Evolutionary conservation across 2,888 invertebrate species (phyloP), one percentile per base, ranked within the genome.

Genomic region (Stenodema calcarata): DNA sequence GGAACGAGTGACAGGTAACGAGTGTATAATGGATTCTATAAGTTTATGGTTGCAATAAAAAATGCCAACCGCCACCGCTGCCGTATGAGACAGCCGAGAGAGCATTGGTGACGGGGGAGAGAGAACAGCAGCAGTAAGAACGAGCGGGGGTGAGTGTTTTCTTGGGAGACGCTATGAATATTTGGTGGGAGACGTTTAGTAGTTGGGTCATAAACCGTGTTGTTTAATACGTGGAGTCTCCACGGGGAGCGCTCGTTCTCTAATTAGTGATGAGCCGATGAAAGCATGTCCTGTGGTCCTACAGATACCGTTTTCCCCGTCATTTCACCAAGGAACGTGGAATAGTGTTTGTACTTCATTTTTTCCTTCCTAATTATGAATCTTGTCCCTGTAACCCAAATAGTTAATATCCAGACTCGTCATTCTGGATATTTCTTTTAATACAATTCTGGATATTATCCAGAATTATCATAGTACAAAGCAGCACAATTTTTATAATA

Each of bases 171-270:
- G 82, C 69, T 82, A 82, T 82, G 82, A 82, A 82, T 82, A 82
- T 82, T 82, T 82, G 82, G 82, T 82, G 23, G 82, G 69, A 62
- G 82, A 82, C 82, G 69, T 69, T 82, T 82, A 82, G 82, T 35
- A 82, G 82, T 82, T 82, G 82, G 80, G 62, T 82, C 82, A 69
- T 82, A 82, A 82, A 82, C 80, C 80, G 80, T 50, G 54, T 47
- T 80, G 54, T 80, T 80, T 80, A 80, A 28, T 80, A 80, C 54
- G 28, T 14, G 50, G 27, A 80, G 50, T 47, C 27, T 14, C 80
- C 44, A 14, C 47, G 30, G 30, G 27, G 80, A 30, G 30, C 47
- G 23, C 44, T 23, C 28, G 44, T 50, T 80, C 27, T 50, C 50
- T 50, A 80, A 80, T 80, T 80, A 80, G 50, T 50, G 80, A 80